Base-by-base conservation (phyloP, 2,888 invertebrate species). In the Ormyrus pomaceus region DNA sequence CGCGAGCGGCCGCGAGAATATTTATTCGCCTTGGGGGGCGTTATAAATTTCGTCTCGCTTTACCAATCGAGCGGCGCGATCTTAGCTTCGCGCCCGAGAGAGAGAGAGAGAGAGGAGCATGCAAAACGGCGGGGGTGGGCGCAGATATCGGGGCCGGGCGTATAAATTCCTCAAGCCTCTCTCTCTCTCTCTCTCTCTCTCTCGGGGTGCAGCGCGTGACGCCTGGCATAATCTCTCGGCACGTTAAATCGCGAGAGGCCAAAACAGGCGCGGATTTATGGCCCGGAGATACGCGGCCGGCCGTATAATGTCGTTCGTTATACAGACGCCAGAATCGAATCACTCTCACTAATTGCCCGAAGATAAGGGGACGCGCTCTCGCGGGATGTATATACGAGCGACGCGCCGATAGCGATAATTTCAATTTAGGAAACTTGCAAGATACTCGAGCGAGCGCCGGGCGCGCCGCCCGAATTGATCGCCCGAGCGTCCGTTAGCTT, bases 91-190 rank as follows among this genome's bases (percentile, higher is more conserved):
- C 72, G 65, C 71, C 45, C 83, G 79, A 19, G 19, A 19, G 19
- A 34, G 34, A 34, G 34, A 34, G 34, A 34, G 34, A 34, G 34
- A 34, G 34, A 81, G 77, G 80, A 81, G 82, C 87, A 87, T 87
- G 88, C 87, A 86, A 87, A 88, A 86, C 86, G 87, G 86, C 19
- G 56, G 9, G 11, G 45, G 34, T 34, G 45, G 53, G 34, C 71
- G 82, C 68, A 88, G 88, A 89, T 89, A 89, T 89, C 89, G 87
- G 87, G 34, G 87, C 87, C 87, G 87, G 87, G 89, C 89, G 34
- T 34, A 89, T 90, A 90, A 89, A 89, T 89, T 89, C 89, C 89
- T 89, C 89, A 88, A 80, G 72, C 76, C 89, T 88, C 85, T 70
- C 61, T 64, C 66, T 53, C 77, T 58, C 68, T 59, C 75, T 73